Conservation (phyloP, 2,797 vertebrate species). For the Girardinus metallicus region DNA sequence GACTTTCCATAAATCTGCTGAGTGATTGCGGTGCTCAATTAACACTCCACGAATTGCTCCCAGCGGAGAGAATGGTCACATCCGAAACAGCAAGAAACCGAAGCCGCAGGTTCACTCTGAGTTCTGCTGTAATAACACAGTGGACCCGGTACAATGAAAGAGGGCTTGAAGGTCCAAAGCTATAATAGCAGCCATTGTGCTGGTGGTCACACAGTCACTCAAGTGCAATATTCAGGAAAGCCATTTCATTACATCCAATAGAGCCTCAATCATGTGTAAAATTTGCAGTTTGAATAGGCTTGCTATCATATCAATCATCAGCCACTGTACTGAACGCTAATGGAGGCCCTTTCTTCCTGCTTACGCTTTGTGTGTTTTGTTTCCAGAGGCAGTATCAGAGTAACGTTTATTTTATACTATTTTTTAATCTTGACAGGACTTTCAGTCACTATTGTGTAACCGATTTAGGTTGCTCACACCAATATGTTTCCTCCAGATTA, state of each 20-base stretch:
- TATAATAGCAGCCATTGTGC: constrained; percentile 94
- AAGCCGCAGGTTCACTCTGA: constrained; percentile 68
- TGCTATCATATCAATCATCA: constrained; percentile 91
- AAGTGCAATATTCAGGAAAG: constrained; percentile 92
- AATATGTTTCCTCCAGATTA: constrained; percentile 84
- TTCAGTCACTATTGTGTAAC: constrained; percentile 70
- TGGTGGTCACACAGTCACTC: constrained; percentile 85
- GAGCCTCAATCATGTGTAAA: constrained; percentile 96
- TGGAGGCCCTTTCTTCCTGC: constrained; percentile 91
- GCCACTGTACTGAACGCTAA: constrained; percentile 82
- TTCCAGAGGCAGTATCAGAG: constrained; percentile 80
- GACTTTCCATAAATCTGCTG: constrained; percentile 74
- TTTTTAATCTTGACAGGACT: constrained; percentile 72
- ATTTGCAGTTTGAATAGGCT: constrained; percentile 91
- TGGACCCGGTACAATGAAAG: constrained; percentile 87
- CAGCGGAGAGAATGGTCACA: constrained; percentile 67
- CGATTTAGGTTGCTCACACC: constrained; percentile 72
- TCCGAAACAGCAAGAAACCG: constrained; percentile 69
- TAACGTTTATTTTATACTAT: constrained; percentile 78
- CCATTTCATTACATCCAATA: constrained; percentile 95
- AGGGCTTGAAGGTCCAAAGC: constrained; percentile 86
- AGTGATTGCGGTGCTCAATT: constrained; percentile 79
- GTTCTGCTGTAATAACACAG: constrained; percentile 76
- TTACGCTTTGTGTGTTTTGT: constrained; percentile 86
- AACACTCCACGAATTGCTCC: constrained; percentile 75